Evolutionary conservation across 1,140 invertebrate genomes (phyloP).

Genomic region (Solen grandis): DNA sequence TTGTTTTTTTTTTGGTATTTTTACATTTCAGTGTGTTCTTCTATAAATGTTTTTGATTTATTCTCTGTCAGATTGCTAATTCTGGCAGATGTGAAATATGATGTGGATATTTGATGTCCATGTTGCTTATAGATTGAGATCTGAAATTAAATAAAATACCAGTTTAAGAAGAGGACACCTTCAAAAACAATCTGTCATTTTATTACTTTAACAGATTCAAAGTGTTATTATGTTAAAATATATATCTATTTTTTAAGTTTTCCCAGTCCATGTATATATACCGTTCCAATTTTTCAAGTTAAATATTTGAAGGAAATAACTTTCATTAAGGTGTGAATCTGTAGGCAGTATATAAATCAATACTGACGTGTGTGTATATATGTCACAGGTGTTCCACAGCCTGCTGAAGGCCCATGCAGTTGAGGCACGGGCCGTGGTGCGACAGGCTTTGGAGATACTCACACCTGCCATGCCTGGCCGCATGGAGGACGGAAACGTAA

Average conservation of each 20-base stretch:
- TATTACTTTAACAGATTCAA: neutral
- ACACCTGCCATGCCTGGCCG: conserved; percentile 94
- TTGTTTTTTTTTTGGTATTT: neutral
- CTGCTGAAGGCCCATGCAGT: conserved; percentile 96
- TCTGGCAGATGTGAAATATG: too few species aligned
- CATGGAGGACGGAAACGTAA: conserved; percentile 95
- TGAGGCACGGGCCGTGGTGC: conserved; percentile 94
- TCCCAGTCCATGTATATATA: too few species aligned
- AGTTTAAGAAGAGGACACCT: too few species aligned
- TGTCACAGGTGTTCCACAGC: conserved; percentile 92
- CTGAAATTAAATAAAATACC: conserved; percentile 64
- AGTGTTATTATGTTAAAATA: neutral
- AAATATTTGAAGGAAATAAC: too few species aligned
- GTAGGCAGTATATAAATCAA: neutral
- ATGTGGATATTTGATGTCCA: too few species aligned
- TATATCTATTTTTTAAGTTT: neutral
- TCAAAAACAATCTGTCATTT: too few species aligned
- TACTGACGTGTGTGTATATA: conserved; percentile 24
- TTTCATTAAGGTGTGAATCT: neutral
- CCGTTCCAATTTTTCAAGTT: too few species aligned
- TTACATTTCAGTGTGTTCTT: too few species aligned
- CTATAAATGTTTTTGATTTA: too few species aligned
- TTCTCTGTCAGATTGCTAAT: too few species aligned
- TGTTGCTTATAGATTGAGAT: neutral
- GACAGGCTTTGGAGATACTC: conserved; percentile 97